Percentiles rank a stretch among this genome's conserved stretches.
phyloP scores from a whole-genome alignment of 2,797 vertebrate genomes.

The Enteromius radiatus region DNA sequence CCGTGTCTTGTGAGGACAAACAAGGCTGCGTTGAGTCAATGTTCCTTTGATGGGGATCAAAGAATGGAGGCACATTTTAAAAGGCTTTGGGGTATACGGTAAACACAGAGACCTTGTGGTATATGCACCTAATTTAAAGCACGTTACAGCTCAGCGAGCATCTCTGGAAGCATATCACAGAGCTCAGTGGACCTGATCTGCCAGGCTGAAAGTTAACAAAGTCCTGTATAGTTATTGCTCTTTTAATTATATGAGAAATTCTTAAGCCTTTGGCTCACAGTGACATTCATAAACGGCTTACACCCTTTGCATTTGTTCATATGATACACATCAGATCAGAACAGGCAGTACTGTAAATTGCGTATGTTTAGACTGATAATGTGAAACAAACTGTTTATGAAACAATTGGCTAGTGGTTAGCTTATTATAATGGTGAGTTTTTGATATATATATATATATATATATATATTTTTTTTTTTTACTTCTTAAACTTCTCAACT shows the following conservation, averaged over 20 bases:
- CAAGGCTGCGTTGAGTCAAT: constrained; percentile 45
- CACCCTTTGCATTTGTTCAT: constrained; percentile 39
- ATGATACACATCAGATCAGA: constrained; percentile 16
- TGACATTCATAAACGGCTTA: constrained; percentile 54
- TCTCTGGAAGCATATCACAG: constrained; percentile 46
- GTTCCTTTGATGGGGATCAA: constrained; percentile 38
- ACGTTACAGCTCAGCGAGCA: constrained; percentile 33
- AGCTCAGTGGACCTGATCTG: constrained; percentile 36
- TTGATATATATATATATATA: too few species aligned
- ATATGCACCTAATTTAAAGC: constrained; percentile 49
- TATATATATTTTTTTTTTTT: neutral
- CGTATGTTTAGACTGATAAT: neutral
- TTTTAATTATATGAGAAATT: constrained; percentile 60
- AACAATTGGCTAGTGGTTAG: neutral
- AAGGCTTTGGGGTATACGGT: constrained; percentile 31
- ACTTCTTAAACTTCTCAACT: neutral
- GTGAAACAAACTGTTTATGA: neutral
- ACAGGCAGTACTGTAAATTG: neutral
- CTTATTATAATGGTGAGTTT: neutral
- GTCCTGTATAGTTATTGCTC: constrained; percentile 59
- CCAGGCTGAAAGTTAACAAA: constrained; percentile 48
- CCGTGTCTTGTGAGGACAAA: constrained; percentile 42
- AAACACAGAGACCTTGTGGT: constrained; percentile 38
- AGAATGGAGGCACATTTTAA: constrained; percentile 45
- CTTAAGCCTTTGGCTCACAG: constrained; percentile 53